Evolutionary conservation across 2,113 vertebrate species (phyloP), one percentile per base, ranked within the genome.

Genomic region (Apistogramma diplotaenia): DNA sequence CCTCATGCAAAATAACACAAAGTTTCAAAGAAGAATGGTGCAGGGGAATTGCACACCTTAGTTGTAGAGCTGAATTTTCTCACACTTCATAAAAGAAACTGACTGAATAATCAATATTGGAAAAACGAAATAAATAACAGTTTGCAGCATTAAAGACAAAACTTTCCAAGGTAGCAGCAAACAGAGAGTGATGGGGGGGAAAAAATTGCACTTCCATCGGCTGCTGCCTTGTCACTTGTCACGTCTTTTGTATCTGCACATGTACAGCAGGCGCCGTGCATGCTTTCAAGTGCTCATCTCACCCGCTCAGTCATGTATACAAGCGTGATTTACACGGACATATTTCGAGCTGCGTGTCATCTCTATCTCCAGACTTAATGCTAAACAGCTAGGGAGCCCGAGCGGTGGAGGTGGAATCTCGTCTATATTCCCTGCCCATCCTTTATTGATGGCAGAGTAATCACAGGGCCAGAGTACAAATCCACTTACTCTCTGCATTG

Each of bases 401-500:
- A 81, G 85, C 76, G 12, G 89, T 84, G 71, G 84, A 93, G 90
- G 61, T 81, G 79, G 83, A 93, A 90, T 87, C 89, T 93, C 78
- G 80, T 95, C 75, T 92, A 87, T 87, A 91, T 94, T 95, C 95
- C 88, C 82, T 83, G 74, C 90, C 94, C 94, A 91, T 95, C 90
- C 93, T 90, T 95, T 95, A 96, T 94, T 94, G 96, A 96, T 95
- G 92, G 89, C 88, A 89, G 88, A 93, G 94, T 94, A 92, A 95
- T 95, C 95, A 93, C 90, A 88, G 93, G 95, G 94, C 94, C 90
- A 82, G 81, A 91, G 88, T 93, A 91, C 89, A 95, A 94, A 96
- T 93, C 94, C 94, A 89, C 93, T 96, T 90, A 59, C 91, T 91
- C 94, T 88, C 81, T 87, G 85, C 89, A 90, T 95, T 94, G 91